Evolutionary conservation across 2,113 vertebrate species (phyloP), one percentile per base, ranked within the genome.

Genomic region (Leptodactylus fuscus): DNA sequence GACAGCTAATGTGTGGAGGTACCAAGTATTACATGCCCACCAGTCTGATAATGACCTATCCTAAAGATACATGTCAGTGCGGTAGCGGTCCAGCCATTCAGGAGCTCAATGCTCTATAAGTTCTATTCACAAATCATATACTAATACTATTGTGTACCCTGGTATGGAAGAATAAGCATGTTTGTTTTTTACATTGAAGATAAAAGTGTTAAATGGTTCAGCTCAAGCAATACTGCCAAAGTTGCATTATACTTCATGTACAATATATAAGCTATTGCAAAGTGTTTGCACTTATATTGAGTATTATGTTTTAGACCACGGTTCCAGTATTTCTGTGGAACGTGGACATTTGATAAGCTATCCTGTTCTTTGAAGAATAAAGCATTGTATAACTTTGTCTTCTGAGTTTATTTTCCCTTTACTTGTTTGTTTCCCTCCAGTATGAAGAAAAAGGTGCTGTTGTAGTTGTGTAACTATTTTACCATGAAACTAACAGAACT

Each of bases 211-310:
- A 67, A 67, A 2, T 20, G 62, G 16, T 36, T 67, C 18, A 67
- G 60, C 29, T 32, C n/a, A 65, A n/a, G 27, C 32, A 15, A 5
- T 67, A 36, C 62, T 67, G 15, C 32, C 62, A 67, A 65, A 65
- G 62, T 62, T 62, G 11, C 16, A 1, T 67, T 67, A 67, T 67
- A 67, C 6, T 34, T 36, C 18, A 67, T 67, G 29, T 34, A 67
- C 32, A 67, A 67, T 36, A 36, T 67, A 67, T 67, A 67, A 67
- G 62, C 62, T 67, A 67, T 67, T 67, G 4, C 62, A 34, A 20
- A 36, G 32, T 67, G 29, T 67, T 67, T 67, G 62, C 62, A 67
- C 29, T 67, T 67, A 48, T 67, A 67, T 36, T 67, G 16, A 67
- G 6, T 65, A 11, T 60, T 65, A 67, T 67, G 15, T 36, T 3